Evolutionary conservation across 2,797 vertebrate species (phyloP).

Genomic region (Manis crassicaudata): DNA sequence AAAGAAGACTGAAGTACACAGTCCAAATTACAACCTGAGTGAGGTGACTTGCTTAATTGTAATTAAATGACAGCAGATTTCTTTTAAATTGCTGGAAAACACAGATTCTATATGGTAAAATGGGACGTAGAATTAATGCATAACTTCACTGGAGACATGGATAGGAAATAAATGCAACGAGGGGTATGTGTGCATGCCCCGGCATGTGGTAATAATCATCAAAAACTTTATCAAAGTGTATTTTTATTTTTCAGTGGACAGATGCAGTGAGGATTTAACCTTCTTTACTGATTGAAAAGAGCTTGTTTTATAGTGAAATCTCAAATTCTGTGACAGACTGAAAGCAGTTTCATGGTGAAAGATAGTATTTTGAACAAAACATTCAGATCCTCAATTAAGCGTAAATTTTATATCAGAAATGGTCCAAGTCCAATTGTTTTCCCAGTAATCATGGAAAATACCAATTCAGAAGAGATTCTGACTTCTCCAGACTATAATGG

Average conservation of each 20-base stretch:
- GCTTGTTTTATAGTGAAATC: slow-evolving; percentile 8
- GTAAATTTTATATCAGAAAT: background rate
- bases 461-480: background rate
- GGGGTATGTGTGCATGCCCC: background rate
- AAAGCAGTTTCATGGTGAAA: background rate
- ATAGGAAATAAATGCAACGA: background rate
- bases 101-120: background rate
- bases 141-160: background rate
- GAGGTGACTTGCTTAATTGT: background rate
- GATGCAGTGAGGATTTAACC: background rate
- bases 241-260: background rate
- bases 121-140: background rate
- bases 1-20: background rate
- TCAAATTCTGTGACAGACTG: background rate
- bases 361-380: slow-evolving; percentile 4
- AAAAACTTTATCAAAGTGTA: background rate
- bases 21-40: background rate
- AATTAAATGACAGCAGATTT: background rate
- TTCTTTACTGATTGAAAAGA: background rate
- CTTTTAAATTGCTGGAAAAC: background rate
- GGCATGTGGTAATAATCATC: background rate
- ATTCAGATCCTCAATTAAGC: background rate
- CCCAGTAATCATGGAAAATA: background rate
- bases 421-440: background rate
- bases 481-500: background rate